Conservation (phyloP, 2,888 invertebrate species). For the Loripinus fragilis region DNA sequence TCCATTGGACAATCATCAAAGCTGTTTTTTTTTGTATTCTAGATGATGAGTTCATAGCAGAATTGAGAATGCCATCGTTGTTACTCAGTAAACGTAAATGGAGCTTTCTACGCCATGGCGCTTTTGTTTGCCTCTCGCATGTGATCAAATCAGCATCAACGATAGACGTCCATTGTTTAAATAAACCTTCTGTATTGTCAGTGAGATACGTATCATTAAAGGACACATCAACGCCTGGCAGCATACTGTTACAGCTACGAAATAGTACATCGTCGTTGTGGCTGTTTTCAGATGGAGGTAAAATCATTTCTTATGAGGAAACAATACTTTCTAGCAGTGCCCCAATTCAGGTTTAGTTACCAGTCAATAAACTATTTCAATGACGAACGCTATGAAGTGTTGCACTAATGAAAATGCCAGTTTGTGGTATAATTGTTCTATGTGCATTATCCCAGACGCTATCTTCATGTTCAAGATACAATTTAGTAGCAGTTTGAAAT, state of each 20-base stretch:
- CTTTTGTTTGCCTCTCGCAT: neutral
- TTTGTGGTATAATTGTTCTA: too few species aligned
- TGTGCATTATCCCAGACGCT: too few species aligned
- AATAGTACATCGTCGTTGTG: neutral
- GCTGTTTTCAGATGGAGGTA: neutral
- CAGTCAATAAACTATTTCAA: too few species aligned
- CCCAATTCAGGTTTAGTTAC: too few species aligned
- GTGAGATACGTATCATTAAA: neutral
- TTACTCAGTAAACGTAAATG: neutral
- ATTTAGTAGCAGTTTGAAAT: too few species aligned
- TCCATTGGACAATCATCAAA: too few species aligned
- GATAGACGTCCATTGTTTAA: neutral
- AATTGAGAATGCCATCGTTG: neutral
- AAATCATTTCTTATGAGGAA: neutral
- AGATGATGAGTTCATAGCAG: too few species aligned
- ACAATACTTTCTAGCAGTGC: too few species aligned
- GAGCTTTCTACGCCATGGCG: neutral
- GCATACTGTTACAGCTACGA: neutral
- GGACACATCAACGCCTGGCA: neutral
- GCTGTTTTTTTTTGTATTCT: too few species aligned
- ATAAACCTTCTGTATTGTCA: neutral
- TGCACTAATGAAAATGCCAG: too few species aligned
- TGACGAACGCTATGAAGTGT: too few species aligned
- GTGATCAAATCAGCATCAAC: neutral
- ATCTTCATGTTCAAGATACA: too few species aligned